phyloP scores from a whole-genome alignment of 2,888 invertebrate species.

The Ptilodon capucinus region DNA sequence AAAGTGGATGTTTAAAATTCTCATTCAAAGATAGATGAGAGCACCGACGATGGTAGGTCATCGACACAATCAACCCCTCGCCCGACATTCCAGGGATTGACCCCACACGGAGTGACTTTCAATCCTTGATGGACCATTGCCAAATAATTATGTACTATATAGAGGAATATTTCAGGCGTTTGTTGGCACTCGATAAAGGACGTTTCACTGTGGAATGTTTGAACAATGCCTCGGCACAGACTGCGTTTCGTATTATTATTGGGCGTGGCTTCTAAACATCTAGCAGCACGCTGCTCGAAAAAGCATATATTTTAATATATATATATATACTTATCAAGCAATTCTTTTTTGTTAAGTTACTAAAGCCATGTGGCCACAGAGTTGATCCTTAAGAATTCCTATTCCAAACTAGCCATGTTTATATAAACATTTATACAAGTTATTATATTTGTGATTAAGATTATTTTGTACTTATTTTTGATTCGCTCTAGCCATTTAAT shows the following conservation, averaged over 20 bases:
- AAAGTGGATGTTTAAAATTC: neutral
- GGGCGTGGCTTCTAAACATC: neutral
- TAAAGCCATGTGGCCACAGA: neutral
- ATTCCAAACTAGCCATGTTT: neutral
- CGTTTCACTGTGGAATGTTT: conserved; percentile 18
- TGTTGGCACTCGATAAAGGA: conserved; percentile 34
- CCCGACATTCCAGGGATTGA: conserved; percentile 11
- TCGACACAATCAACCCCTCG: conserved; percentile 16
- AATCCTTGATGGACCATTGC: conserved; percentile 39
- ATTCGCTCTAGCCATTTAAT: neutral
- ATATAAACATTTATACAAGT: neutral
- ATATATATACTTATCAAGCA: no score
- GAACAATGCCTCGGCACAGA: conserved; percentile 22
- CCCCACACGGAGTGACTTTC: conserved; percentile 25
- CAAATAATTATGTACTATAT: conserved; percentile 34
- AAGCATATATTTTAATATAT: no score
- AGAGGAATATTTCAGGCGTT: conserved; percentile 26
- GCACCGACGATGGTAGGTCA: conserved; percentile 12
- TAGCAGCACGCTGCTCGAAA: no score
- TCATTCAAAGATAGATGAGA: neutral
- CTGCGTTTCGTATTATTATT: neutral
- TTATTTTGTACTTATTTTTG: neutral
- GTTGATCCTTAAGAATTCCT: neutral
- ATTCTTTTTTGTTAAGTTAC: neutral
- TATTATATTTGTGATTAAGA: neutral